These are phyloP conservation scores for Cryptosula pallasiana DNA, from an alignment of 2,888 invertebrate species.

Conservation along the genomic window DNA sequence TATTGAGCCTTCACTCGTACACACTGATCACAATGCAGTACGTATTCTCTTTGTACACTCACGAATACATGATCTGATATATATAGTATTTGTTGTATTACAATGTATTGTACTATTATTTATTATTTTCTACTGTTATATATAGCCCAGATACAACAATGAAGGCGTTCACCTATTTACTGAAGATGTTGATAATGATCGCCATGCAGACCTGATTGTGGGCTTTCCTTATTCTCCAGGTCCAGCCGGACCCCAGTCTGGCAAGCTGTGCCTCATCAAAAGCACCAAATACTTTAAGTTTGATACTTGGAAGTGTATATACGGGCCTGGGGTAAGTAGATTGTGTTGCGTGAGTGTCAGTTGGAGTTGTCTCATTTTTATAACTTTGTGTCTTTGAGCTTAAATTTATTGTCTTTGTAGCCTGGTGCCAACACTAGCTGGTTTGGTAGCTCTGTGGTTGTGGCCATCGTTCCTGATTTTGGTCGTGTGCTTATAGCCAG, in stretches of 20 bases:
- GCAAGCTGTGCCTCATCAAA: background rate
- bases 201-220: background rate
- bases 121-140: too few species aligned
- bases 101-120: too few species aligned
- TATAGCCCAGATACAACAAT: background rate
- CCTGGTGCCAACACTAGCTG: background rate
- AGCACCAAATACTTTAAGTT: background rate
- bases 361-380: too few species aligned
- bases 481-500: background rate
- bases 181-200: background rate
- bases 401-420: too few species aligned
- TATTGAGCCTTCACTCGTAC: background rate
- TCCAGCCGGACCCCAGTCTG: constrained; percentile 7
- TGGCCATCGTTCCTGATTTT: background rate
- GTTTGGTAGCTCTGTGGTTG: background rate
- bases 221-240: background rate
- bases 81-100: too few species aligned
- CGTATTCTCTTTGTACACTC: too few species aligned
- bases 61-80: too few species aligned
- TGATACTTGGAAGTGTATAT: background rate
- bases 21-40: background rate
- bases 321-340: background rate
- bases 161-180: background rate
- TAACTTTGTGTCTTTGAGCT: too few species aligned
- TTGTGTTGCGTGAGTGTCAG: too few species aligned